Base-by-base conservation (phyloP, 2,888 invertebrate species). In the Nezara viridula region DNA sequence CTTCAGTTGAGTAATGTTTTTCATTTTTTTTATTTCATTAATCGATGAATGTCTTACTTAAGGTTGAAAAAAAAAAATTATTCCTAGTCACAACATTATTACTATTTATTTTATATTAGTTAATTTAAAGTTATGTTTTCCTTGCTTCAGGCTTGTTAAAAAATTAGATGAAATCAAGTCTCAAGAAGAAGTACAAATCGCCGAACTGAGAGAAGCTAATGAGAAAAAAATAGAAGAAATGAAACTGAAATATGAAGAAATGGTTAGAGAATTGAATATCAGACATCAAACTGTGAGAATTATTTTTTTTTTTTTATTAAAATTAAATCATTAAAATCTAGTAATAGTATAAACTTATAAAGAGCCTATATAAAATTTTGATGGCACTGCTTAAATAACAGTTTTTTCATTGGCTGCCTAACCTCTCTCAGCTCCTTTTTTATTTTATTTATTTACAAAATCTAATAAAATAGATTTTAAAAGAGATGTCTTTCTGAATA, bases 171-270 rank as follows among this genome's bases (percentile, higher is more conserved):
- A 91, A 24, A 90, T 92, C 89, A 92, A 92, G 90, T 92, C 90
- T 44, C 93, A 93, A 89, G 94, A 94, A 88, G 91, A 91, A 7
- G 93, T 93, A 16, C 93, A 94, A 87, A 93, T 94, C 92, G 91
- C 92, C 1, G 91, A 92, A 89, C 88, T 96, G 49, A 93, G 94
- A 90, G 92, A 93, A 21, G 93, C 93, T 55, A 92, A 94, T 88
- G 92, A 93, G 10, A 92, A 92, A 1, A 93, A 93, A 90, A 91
- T 95, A 73, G 91, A 92, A 10, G 93, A 94, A 32, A 92, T 94
- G 60, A 94, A 94, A 90, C 92, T 93, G 2, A 94, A 94, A 88
- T 90, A 92, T 94, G 92, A 93, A 93, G 89, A 93, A 93, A 81
- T 94, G 94, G 93, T 92, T 92, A 92, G 92, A 92, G 90, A 92